Conservation (phyloP, 2,797 vertebrate genomes). For the Phataginus tricuspis region DNA sequence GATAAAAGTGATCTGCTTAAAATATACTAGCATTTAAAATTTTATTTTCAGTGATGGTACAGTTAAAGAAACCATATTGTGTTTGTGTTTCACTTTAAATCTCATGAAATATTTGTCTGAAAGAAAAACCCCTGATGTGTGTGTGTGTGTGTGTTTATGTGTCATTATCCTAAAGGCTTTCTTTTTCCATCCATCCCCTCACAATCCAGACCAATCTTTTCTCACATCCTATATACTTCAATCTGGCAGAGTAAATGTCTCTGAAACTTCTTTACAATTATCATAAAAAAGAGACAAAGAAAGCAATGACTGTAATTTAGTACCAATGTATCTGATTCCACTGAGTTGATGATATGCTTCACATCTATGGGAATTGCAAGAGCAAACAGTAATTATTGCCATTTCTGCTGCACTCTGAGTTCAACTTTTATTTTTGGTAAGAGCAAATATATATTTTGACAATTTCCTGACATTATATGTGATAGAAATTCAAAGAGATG, state of each 20-base stretch:
- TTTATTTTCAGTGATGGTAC: background rate
- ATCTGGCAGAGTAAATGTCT: background rate
- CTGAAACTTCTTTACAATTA: conserved; percentile 15
- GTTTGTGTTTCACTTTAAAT: background rate
- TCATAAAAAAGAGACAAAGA: background rate
- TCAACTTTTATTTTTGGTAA: conserved; percentile 28
- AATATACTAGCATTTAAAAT: background rate
- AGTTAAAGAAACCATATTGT: background rate
- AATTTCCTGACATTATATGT: background rate
- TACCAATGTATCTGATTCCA: background rate
- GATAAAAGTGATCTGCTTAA: background rate
- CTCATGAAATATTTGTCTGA: conserved; percentile 24
- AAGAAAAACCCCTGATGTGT: background rate
- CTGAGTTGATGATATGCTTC: background rate
- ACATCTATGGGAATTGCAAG: background rate
- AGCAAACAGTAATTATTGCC: background rate
- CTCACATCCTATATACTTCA: background rate
- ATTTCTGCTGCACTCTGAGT: background rate
- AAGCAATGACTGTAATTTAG: background rate
- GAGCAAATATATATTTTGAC: conserved; percentile 29
- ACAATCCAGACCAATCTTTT: background rate
- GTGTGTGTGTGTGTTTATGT: background rate
- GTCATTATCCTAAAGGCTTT: background rate
- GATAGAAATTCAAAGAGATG: conserved; percentile 30
- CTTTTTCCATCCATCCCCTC: background rate